These are phyloP conservation scores for Coelinius sp. DNA, from an alignment of 2,888 invertebrate genomes.

Conservation along the genomic window DNA sequence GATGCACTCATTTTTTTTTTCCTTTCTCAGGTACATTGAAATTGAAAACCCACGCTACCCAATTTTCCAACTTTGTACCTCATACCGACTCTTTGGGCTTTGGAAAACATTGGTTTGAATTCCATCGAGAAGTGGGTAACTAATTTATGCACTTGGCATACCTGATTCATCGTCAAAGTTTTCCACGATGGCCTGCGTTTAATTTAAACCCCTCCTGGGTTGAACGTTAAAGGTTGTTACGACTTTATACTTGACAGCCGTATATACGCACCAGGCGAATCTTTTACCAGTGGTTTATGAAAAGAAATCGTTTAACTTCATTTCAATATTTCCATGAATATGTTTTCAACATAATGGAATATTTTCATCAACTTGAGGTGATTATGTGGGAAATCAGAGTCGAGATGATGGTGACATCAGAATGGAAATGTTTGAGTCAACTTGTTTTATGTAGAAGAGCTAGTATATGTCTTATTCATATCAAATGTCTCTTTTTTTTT, in stretches of 20 bases:
- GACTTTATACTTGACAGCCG: constrained; percentile 23
- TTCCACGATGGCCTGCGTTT: constrained; percentile 34
- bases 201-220: constrained; percentile 23
- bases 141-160: constrained; percentile 56
- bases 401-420: no score
- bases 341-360: not conserved
- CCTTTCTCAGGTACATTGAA: not conserved
- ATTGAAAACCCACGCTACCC: not conserved
- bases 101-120: constrained; percentile 21
- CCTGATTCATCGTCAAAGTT: constrained; percentile 56
- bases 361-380: no score
- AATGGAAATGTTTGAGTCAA: no score
- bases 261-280: not conserved
- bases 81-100: not conserved
- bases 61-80: constrained; percentile 4
- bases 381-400: no score
- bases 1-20: constrained; percentile 1
- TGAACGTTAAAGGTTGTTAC: constrained; percentile 6
- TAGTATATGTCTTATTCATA: no score
- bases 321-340: not conserved
- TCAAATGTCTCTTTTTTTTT: not conserved
- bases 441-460: no score
- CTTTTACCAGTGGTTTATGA: not conserved
- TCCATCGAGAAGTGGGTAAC: constrained; percentile 25
- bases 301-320: constrained; percentile 1